Evolutionary conservation across 2,888 invertebrate genomes (phyloP).

Genomic region (Aphidius colemani): DNA sequence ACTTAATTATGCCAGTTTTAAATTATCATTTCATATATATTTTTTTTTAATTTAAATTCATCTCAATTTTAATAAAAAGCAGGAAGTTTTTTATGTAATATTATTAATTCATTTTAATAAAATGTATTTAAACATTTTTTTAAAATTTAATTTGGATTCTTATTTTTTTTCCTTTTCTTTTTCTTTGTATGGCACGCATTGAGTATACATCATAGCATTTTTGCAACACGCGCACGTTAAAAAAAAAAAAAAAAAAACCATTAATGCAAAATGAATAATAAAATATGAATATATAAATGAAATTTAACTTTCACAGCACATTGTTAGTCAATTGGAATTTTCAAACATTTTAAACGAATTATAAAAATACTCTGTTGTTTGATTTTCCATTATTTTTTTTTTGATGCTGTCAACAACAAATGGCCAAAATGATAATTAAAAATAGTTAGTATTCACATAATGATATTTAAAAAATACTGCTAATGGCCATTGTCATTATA

Average conservation of each 20-base stretch:
- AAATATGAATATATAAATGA: slow-evolving; percentile 9
- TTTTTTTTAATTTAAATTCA: neutral
- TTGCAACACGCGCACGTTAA: slow-evolving; percentile 1
- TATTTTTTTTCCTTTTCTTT: slow-evolving; percentile 8
- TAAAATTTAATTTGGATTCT: slow-evolving; percentile 8
- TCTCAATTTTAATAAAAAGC: slow-evolving; percentile 1
- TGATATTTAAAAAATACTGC: slow-evolving; percentile 21
- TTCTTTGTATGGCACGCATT: slow-evolving; percentile 29
- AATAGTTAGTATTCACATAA: neutral
- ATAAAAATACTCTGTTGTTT: slow-evolving; percentile 26
- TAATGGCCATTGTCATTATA: slow-evolving; percentile 20
- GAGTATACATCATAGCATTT: slow-evolving; percentile 15
- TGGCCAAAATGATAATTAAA: no score
- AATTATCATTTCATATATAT: slow-evolving; percentile 13
- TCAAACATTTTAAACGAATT: slow-evolving; percentile 24
- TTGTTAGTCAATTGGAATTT: slow-evolving; percentile 13
- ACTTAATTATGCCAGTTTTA: neutral
- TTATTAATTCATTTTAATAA: neutral
- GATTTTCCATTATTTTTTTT: slow-evolving; percentile 7
- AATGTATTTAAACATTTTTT: slow-evolving; percentile 1
- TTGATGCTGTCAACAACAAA: neutral
- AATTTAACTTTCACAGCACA: neutral
- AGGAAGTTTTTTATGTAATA: slow-evolving; percentile 1
- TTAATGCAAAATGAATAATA: slow-evolving; percentile 1
- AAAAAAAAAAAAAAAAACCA: slow-evolving; percentile 6